phyloP scores from a whole-genome alignment of 2,113 vertebrate genomes.

The Thryonomys swinderianus region DNA sequence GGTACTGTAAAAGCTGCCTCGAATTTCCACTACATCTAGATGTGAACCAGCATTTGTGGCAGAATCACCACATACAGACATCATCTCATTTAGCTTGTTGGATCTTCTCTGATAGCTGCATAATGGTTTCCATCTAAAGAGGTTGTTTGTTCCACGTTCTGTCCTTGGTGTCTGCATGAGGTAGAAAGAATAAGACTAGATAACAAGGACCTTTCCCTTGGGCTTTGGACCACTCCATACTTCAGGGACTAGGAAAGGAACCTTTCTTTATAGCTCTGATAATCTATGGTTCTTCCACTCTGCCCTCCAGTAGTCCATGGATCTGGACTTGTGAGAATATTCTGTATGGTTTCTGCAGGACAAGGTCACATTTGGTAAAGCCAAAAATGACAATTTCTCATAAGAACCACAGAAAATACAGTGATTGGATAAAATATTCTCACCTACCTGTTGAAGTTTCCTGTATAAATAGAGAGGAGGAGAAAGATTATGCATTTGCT shows the following conservation, averaged over 20 bases:
- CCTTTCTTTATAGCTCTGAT: neutral
- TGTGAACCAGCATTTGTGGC: neutral
- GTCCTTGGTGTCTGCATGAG: neutral
- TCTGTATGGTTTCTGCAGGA: constrained; percentile 13
- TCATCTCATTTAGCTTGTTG: neutral
- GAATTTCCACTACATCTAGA: neutral
- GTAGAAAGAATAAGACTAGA: neutral
- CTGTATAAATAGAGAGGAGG: neutral
- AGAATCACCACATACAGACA: neutral
- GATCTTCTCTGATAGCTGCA: neutral
- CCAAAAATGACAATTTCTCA: constrained; percentile 7
- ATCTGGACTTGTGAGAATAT: neutral
- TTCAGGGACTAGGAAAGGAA: neutral
- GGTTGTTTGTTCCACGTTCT: neutral
- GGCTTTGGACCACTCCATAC: neutral
- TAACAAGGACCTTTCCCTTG: neutral
- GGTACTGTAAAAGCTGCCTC: neutral
- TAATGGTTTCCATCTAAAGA: too few species aligned
- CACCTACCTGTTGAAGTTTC: neutral
- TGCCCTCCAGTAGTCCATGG: neutral
- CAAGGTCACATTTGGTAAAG: constrained; percentile 16
- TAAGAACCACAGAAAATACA: constrained; percentile 21
- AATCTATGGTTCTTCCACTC: neutral
- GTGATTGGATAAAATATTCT: constrained; percentile 3
- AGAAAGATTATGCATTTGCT: neutral